Conservation (phyloP, 2,888 invertebrate species). For the Mythimna vitellina region DNA sequence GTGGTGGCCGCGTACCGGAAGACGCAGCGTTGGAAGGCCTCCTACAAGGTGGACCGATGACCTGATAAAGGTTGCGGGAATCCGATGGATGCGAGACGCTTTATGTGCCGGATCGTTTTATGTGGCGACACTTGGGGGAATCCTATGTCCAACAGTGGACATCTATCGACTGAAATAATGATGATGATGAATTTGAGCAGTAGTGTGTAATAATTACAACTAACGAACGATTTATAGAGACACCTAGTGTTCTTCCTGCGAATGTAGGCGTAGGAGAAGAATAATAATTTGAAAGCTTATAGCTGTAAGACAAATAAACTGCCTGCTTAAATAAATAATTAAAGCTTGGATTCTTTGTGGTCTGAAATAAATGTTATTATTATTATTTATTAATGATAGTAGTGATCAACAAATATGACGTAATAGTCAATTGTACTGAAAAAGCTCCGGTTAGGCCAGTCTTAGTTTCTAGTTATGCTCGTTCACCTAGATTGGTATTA, state of each 20-base stretch:
- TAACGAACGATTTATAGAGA: conserved; percentile 10
- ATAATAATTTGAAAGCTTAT: conserved; percentile 34
- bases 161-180: too few species aligned
- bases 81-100: too few species aligned
- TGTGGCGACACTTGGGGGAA: too few species aligned
- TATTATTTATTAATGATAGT: conserved; percentile 37
- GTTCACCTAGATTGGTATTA: conserved; percentile 58
- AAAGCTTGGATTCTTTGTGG: too few species aligned
- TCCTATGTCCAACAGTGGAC: too few species aligned
- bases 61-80: too few species aligned
- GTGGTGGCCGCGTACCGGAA: too few species aligned
- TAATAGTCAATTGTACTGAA: conserved; percentile 54
- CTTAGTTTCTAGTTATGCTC: conserved; percentile 47
- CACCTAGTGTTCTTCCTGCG: conserved; percentile 38
- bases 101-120: too few species aligned
- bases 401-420: conserved; percentile 34
- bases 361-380: too few species aligned
- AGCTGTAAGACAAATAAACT: conserved; percentile 10
- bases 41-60: too few species aligned
- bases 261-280: conserved; percentile 41
- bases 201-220: conserved; percentile 16
- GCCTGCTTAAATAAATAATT: conserved; percentile 25
- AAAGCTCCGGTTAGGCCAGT: conserved; percentile 54
- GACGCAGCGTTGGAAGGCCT: too few species aligned
- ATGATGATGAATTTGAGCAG: too few species aligned